These are phyloP conservation scores for Aplodontia rufa DNA, from an alignment of 2,113 vertebrate species.

Conservation along the genomic window DNA sequence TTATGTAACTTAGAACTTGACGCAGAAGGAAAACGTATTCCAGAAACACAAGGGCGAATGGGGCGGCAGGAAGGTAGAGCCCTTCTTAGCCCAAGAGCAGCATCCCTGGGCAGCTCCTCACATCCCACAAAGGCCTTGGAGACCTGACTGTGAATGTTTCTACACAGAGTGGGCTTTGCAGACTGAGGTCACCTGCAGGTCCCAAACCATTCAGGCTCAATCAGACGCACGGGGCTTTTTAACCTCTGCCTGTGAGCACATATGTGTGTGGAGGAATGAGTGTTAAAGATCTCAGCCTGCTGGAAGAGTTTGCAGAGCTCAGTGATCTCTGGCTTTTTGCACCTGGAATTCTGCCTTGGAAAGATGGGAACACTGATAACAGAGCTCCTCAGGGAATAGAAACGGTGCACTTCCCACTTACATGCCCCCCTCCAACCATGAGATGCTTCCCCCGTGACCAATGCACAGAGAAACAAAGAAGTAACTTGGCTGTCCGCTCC, in stretches of 20 bases:
- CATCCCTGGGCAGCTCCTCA: rapidly evolving
- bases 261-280: not conserved
- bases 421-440: not conserved
- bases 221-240: slow-evolving; percentile 53
- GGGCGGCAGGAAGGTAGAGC: not conserved
- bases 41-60: not conserved
- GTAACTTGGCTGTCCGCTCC: not conserved
- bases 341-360: slow-evolving; percentile 70
- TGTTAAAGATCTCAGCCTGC: not conserved
- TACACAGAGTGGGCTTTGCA: not conserved
- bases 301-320: not conserved
- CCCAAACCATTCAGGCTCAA: not conserved
- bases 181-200: not conserved
- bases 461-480: not conserved
- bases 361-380: slow-evolving; percentile 35
- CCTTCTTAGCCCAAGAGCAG: too few relatives aligned
- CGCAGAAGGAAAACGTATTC: not conserved
- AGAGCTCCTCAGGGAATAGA: slow-evolving; percentile 7
- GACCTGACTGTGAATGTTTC: rapidly evolving
- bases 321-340: slow-evolving; percentile 63
- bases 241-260: slow-evolving; percentile 44
- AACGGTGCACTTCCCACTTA: not conserved
- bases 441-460: not conserved
- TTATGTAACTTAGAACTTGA: not conserved
- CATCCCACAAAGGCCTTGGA: not conserved